A percentile compares a stretch with the other conserved stretches of the same genome.
Evolutionary conservation across 2,797 vertebrate species (phyloP).

Genomic region (Schizopygopsis malacanthus): DNA sequence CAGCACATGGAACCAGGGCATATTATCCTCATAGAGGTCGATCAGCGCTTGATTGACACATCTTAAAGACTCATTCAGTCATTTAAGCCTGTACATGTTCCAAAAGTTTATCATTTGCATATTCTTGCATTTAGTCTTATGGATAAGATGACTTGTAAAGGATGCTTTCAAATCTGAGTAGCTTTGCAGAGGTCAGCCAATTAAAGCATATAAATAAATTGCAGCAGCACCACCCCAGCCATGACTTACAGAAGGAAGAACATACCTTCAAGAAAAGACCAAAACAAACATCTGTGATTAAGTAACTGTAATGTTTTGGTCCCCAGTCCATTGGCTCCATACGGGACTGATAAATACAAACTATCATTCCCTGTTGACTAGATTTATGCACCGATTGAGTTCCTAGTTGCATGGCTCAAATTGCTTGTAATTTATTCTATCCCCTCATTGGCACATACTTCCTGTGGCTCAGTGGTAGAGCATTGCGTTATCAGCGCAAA

Average conservation of each 20-base stretch:
- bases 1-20: constrained; percentile 61
- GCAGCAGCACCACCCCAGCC: constrained; percentile 1
- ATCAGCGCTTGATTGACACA: constrained; percentile 36
- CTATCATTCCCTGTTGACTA: constrained; percentile 26
- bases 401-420: constrained; percentile 7
- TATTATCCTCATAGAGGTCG: constrained; percentile 63
- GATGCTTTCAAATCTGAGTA: constrained; percentile 16
- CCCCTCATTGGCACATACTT: constrained; percentile 14
- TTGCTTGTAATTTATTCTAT: constrained; percentile 14
- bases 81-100: not conserved
- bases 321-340: constrained; percentile 2
- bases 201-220: constrained; percentile 27
- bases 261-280: not conserved
- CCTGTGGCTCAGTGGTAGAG: too few relatives aligned
- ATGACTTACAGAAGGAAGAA: constrained; percentile 17
- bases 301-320: constrained; percentile 35
- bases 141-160: not conserved
- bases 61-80: not conserved
- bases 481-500: too few relatives aligned
- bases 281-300: constrained; percentile 38
- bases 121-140: constrained; percentile 5
- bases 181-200: constrained; percentile 10
- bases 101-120: constrained; percentile 9
- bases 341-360: constrained; percentile 25
- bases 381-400: constrained; percentile 34